Percentiles rank a stretch among this genome's conserved stretches.
These are phyloP conservation scores for Tipula helvola DNA, from an alignment of 2,888 invertebrate genomes.

Conservation along the genomic window DNA sequence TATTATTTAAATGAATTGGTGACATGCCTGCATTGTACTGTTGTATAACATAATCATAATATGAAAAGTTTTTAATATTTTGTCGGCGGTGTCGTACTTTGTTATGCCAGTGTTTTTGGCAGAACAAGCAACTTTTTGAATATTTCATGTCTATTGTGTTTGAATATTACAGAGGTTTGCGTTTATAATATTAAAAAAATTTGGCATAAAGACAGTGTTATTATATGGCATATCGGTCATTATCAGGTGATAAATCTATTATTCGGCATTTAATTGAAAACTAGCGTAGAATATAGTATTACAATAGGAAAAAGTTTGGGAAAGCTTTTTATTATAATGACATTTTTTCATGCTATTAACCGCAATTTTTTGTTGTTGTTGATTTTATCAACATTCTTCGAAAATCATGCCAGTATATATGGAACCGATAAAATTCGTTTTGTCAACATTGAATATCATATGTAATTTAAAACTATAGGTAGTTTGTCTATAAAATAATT, in stretches of 20 bases:
- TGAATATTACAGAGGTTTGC: background rate
- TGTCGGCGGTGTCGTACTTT: background rate
- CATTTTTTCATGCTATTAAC: too few species aligned
- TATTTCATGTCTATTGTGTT: background rate
- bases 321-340: too few species aligned
- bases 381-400: too few species aligned
- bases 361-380: too few species aligned
- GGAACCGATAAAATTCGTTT: too few species aligned
- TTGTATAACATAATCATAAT: background rate
- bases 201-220: background rate
- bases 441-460: too few species aligned
- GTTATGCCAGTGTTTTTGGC: background rate
- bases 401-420: too few species aligned
- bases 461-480: too few species aligned
- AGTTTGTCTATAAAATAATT: too few species aligned
- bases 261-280: background rate
- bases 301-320: too few species aligned
- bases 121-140: background rate
- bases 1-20: background rate
- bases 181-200: background rate
- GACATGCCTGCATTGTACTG: constrained; percentile 4
- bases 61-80: background rate
- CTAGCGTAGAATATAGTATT: background rate
- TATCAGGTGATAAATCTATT: background rate
- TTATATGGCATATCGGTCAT: background rate